These are phyloP conservation scores for Rattus norvegicus DNA, from an alignment of 2,113 vertebrate genomes.

Conservation along the genomic window GRCr8 NC_086029.1:87575501-87576000, in stretches of 20 bases:
- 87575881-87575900: slow-evolving; percentile 81
- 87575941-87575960: slow-evolving; percentile 81
- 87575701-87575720: slow-evolving; percentile 88
- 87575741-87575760: slow-evolving; percentile 86
- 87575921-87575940: slow-evolving; percentile 88
- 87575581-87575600: slow-evolving; percentile 67
- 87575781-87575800: slow-evolving; percentile 73
- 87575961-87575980: slow-evolving; percentile 45
- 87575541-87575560: slow-evolving; percentile 80
- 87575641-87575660: slow-evolving; percentile 48
- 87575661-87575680: neutral
- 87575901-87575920: slow-evolving; percentile 81
- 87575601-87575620: slow-evolving; percentile 62
- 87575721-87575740: slow-evolving; percentile 88
- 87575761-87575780: slow-evolving; percentile 68
- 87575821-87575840: slow-evolving; percentile 77
- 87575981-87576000: neutral
- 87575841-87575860: slow-evolving; percentile 85
- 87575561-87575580: slow-evolving; percentile 75
- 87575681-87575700: neutral
- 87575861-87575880: slow-evolving; percentile 80
- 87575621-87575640: slow-evolving; percentile 67
- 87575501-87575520: slow-evolving; percentile 76
- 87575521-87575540: slow-evolving; percentile 71
- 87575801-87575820: slow-evolving; percentile 67